These are phyloP conservation scores for Proteles cristata DNA, from an alignment of 2,113 vertebrate genomes.

Conservation along the genomic window DNA sequence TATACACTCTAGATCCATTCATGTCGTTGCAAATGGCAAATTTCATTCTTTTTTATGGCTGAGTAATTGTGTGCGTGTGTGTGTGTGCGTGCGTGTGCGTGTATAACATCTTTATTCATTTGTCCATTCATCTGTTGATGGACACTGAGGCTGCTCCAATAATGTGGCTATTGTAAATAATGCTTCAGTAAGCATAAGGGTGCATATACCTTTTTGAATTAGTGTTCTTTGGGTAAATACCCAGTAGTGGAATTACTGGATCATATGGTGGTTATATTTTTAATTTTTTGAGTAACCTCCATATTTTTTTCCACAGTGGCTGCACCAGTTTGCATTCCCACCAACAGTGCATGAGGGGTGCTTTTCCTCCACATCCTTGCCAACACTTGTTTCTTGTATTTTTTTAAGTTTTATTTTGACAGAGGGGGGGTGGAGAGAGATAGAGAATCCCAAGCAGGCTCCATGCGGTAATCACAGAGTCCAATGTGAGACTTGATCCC, in stretches of 20 bases:
- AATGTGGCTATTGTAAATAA: neutral
- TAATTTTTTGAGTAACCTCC: neutral
- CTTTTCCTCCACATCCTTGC: neutral
- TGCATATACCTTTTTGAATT: neutral
- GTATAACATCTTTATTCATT: neutral
- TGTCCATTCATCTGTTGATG: neutral
- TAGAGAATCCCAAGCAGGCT: too few species aligned
- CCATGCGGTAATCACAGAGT: too few species aligned
- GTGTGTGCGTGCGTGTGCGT: too few species aligned
- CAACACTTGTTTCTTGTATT: neutral
- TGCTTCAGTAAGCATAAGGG: neutral
- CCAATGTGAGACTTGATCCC: too few species aligned
- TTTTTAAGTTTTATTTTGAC: neutral
- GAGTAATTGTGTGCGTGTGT: neutral
- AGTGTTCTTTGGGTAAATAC: neutral
- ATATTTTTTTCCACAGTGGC: neutral
- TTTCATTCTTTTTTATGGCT: neutral
- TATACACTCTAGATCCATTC: neutral
- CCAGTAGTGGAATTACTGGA: neutral
- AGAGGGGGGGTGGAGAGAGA: too few species aligned
- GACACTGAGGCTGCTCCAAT: neutral
- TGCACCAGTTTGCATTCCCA: neutral
- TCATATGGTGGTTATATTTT: neutral
- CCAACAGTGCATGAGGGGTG: neutral
- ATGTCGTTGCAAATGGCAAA: neutral